These are phyloP conservation scores for Brachyptera putata DNA, from an alignment of 2,888 invertebrate species.

Conservation along the genomic window DNA sequence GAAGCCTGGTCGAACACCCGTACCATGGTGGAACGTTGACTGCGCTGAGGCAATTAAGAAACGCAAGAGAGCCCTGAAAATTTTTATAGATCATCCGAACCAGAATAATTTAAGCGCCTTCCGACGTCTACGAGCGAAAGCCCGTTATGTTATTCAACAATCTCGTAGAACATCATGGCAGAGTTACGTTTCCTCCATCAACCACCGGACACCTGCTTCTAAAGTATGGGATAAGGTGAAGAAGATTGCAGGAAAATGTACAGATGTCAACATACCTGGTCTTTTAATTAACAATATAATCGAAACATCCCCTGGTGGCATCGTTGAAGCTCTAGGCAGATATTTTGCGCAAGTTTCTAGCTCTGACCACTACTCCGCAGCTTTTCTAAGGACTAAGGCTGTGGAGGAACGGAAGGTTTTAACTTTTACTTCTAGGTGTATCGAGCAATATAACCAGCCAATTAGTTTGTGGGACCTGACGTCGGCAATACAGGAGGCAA, in stretches of 20 bases:
- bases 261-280: not conserved
- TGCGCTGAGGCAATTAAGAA: not conserved
- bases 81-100: not conserved
- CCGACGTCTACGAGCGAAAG: not conserved
- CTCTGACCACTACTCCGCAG: not conserved
- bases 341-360: constrained; percentile 10
- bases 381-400: not conserved
- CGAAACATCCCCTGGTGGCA: not conserved
- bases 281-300: not conserved
- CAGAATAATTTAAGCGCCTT: not conserved
- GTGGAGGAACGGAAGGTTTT: not conserved
- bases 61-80: not conserved
- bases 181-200: not conserved
- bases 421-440: not conserved
- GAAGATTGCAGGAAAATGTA: not conserved
- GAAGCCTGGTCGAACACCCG: not conserved
- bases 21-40: constrained; percentile 9
- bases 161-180: not conserved
- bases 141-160: no score
- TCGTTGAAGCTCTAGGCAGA: not conserved
- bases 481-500: constrained; percentile 4
- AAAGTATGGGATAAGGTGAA: not conserved
- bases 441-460: not conserved
- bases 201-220: not conserved
- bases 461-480: not conserved